These are phyloP conservation scores for Acanthurus tractus DNA, from an alignment of 2,797 vertebrate species.

Conservation along the genomic window DNA sequence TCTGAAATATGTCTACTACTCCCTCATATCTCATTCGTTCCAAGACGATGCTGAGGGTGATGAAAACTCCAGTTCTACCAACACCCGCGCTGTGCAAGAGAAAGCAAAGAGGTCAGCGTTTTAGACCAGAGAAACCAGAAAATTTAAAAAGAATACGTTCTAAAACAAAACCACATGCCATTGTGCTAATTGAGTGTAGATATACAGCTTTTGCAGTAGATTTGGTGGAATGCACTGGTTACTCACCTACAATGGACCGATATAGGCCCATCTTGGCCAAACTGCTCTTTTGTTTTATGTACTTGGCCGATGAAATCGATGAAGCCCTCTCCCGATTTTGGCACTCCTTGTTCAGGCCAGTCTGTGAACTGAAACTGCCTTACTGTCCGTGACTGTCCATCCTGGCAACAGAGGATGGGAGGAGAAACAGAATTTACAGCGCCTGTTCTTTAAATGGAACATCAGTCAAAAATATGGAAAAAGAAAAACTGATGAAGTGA, in stretches of 20 bases:
- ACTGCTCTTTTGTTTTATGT: conserved; percentile 99
- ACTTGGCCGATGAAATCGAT: conserved; percentile 99
- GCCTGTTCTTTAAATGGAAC: neutral
- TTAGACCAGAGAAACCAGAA: conserved; percentile 15
- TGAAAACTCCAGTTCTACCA: conserved; percentile 98
- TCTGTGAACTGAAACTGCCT: conserved; percentile 99
- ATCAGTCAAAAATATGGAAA: conserved; percentile 16
- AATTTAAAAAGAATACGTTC: conserved; percentile 1
- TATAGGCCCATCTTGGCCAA: conserved; percentile 98
- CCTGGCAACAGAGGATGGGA: conserved; percentile 79
- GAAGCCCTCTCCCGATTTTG: conserved; percentile 99
- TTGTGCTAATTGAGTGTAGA: neutral
- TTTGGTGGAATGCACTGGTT: neutral
- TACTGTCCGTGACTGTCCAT: conserved; percentile 98
- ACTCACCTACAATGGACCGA: conserved; percentile 98
- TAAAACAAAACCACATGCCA: neutral
- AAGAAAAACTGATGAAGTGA: conserved; percentile 8
- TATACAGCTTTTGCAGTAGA: neutral
- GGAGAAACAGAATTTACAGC: conserved; percentile 8
- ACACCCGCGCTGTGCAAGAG: conserved; percentile 91
- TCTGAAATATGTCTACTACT: conserved; percentile 99
- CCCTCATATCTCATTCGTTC: conserved; percentile 99
- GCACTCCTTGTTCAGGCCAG: conserved; percentile 99
- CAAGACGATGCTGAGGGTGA: conserved; percentile 99
- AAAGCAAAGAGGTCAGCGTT: conserved; percentile 25